phyloP scores from a whole-genome alignment of 2,888 invertebrate genomes.

The Stramonita haemastoma region DNA sequence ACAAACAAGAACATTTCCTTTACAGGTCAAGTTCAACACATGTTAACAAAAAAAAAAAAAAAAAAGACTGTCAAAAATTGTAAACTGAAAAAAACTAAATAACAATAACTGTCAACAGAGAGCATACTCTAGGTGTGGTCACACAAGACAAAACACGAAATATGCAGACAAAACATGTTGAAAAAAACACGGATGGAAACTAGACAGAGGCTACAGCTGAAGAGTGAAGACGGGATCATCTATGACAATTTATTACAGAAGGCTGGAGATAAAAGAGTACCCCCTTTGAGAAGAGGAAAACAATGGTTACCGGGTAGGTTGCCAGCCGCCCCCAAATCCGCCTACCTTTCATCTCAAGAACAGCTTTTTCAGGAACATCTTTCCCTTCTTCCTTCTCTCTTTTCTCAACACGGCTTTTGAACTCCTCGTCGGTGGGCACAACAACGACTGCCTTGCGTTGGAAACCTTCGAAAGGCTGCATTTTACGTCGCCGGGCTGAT shows the following conservation, averaged over 20 bases:
- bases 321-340: slow-evolving; percentile 36
- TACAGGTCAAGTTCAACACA: too few species aligned
- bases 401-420: slow-evolving; percentile 87
- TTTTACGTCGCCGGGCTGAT: slow-evolving; percentile 97
- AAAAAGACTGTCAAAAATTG: too few species aligned
- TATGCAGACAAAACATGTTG: background rate
- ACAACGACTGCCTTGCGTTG: slow-evolving; percentile 94
- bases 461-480: slow-evolving; percentile 96
- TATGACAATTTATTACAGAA: slow-evolving; percentile 38
- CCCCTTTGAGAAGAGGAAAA: slow-evolving; percentile 37
- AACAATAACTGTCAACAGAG: background rate
- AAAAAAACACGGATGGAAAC: background rate
- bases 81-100: too few species aligned
- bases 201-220: background rate
- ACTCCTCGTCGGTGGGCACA: slow-evolving; percentile 93
- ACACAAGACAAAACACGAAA: background rate
- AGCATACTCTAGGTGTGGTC: background rate
- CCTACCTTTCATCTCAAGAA: slow-evolving; percentile 98
- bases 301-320: slow-evolving; percentile 40
- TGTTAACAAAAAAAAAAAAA: too few species aligned
- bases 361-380: slow-evolving; percentile 93
- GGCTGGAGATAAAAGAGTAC: slow-evolving; percentile 28
- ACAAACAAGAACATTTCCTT: too few species aligned
- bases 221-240: slow-evolving; percentile 28
- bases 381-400: slow-evolving; percentile 93